Evolutionary conservation across 2,113 vertebrate species (phyloP).

Genomic region (Phylloscopus trochiloides): DNA sequence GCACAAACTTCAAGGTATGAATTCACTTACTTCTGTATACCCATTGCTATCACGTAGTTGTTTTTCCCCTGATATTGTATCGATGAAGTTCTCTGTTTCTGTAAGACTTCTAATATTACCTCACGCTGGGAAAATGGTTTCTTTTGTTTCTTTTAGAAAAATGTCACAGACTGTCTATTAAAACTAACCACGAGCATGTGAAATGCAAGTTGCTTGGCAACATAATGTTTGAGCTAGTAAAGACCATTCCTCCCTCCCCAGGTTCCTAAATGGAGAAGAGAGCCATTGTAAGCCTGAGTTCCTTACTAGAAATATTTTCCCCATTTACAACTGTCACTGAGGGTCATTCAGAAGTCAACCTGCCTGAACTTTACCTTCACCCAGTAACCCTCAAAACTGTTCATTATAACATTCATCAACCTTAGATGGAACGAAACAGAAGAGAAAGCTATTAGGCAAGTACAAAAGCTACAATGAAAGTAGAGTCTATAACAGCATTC

Average conservation of each 20-base stretch:
- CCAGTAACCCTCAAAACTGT: background rate
- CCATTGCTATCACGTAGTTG: background rate
- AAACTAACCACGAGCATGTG: slow-evolving; percentile 26
- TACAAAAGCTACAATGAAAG: background rate
- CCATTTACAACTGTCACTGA: slow-evolving; percentile 24
- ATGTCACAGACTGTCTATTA: slow-evolving; percentile 19
- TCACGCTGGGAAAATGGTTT: slow-evolving; percentile 26
- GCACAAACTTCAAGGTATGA: background rate
- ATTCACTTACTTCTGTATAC: background rate
- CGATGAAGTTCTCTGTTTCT: background rate
- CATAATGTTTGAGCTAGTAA: slow-evolving; percentile 10
- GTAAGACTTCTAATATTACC: background rate
- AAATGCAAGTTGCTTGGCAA: background rate
- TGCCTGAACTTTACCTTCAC: slow-evolving; percentile 49
- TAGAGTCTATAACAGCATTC: background rate
- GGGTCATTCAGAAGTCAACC: slow-evolving; percentile 12
- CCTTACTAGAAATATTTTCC: background rate
- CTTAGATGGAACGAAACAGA: background rate
- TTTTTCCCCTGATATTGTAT: background rate
- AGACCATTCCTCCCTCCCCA: background rate
- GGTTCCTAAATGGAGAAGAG: background rate
- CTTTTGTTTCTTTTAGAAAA: slow-evolving; percentile 44
- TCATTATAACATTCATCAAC: background rate
- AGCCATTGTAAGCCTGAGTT: background rate
- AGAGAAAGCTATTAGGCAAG: background rate